Evolutionary conservation across 2,113 vertebrate genomes (phyloP).

Genomic region (Hoplias malabaricus): DNA sequence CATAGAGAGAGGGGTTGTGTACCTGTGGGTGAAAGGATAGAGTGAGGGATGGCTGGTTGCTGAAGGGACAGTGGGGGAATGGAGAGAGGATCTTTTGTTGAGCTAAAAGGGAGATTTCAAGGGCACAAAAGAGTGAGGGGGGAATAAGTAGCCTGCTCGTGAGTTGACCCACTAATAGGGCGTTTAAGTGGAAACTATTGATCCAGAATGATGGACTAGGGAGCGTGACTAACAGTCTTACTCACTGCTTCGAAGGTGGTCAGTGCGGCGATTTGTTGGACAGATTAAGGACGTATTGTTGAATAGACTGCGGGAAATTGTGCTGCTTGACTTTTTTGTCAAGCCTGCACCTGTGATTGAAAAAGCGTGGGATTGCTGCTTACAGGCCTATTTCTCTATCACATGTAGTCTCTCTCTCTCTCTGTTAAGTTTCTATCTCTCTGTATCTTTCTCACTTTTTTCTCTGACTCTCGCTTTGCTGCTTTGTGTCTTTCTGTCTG

Average conservation of each 20-base stretch:
- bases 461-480: neutral
- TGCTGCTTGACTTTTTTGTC: conserved; percentile 74
- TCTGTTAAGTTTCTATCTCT: neutral
- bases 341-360: conserved; percentile 74
- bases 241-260: conserved; percentile 84
- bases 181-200: conserved; percentile 92
- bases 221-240: conserved; percentile 92
- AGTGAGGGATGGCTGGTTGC: conserved; percentile 83
- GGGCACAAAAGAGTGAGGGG: conserved; percentile 23
- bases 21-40: conserved; percentile 73
- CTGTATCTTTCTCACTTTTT: neutral
- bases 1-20: conserved; percentile 65
- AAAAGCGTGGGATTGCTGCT: conserved; percentile 70
- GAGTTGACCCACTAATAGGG: conserved; percentile 95
- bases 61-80: conserved; percentile 72
- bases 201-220: conserved; percentile 83
- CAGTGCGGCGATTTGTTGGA: conserved; percentile 81
- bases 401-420: neutral
- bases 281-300: conserved; percentile 88
- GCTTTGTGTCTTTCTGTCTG: neutral
- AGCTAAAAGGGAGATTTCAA: conserved; percentile 1
- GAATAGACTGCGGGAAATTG: conserved; percentile 70
- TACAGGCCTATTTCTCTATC: conserved; percentile 52
- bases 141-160: conserved; percentile 74
- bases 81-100: conserved; percentile 46